Percentiles rank a stretch among this genome's conserved stretches.
Evolutionary conservation across 2,113 vertebrate species (phyloP).

Genomic region (Pica pica): DNA sequence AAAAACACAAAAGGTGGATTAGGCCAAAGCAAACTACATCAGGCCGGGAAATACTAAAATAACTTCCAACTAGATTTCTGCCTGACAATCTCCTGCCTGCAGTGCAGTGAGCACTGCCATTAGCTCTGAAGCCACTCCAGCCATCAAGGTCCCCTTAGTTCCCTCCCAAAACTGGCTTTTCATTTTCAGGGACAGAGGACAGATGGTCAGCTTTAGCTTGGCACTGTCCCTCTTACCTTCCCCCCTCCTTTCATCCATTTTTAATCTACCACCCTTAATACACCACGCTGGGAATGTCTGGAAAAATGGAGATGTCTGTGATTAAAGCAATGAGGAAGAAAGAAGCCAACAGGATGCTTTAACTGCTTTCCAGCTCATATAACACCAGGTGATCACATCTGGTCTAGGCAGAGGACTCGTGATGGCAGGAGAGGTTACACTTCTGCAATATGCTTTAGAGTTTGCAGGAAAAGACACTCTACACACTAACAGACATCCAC

Average conservation of each 20-base stretch:
- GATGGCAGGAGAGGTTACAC: not conserved
- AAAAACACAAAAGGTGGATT: not conserved
- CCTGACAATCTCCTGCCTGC: not conserved
- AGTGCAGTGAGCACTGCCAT: not conserved
- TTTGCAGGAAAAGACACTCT: not conserved
- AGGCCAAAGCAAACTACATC: not conserved
- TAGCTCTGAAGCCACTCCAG: not conserved
- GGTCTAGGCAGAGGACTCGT: not conserved
- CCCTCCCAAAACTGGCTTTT: not conserved
- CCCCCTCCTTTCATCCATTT: not conserved
- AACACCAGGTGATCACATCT: not conserved
- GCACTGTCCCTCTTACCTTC: not conserved
- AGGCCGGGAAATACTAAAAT: not conserved
- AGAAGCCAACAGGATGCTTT: not conserved
- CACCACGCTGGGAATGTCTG: not conserved
- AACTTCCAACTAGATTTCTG: not conserved
- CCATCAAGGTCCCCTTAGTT: not conserved
- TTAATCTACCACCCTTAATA: not conserved
- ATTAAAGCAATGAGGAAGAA: not conserved
- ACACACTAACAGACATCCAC: not conserved
- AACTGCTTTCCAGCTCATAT: not conserved
- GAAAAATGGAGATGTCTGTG: not conserved
- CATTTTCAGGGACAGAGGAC: not conserved
- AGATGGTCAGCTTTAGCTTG: constrained; percentile 13
- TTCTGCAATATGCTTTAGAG: not conserved